phyloP scores from a whole-genome alignment of 2,113 vertebrate species.

The Ondatra zibethicus region DNA sequence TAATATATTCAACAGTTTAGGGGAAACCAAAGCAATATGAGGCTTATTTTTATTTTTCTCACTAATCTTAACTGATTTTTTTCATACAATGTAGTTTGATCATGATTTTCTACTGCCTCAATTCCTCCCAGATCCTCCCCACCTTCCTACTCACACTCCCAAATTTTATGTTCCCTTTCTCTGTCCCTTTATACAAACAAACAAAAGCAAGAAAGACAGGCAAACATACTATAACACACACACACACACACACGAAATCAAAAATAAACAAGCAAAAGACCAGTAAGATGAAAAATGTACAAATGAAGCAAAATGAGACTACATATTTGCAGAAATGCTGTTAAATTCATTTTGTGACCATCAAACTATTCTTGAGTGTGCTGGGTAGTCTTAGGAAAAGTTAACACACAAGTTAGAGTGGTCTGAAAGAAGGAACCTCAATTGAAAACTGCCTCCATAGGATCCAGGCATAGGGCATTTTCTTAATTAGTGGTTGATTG shows the following conservation, averaged over 20 bases:
- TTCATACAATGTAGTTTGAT: too few relatives aligned
- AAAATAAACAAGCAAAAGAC: neutral
- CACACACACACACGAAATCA: neutral
- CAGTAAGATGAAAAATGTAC: neutral
- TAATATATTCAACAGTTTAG: too few relatives aligned
- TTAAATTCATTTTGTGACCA: neutral
- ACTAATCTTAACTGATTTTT: too few relatives aligned
- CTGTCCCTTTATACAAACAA: neutral
- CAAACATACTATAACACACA: neutral
- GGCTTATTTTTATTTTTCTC: too few relatives aligned
- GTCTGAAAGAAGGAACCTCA: neutral
- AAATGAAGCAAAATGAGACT: neutral
- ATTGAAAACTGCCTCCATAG: neutral
- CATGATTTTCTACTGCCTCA: too few relatives aligned
- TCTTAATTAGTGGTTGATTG: neutral
- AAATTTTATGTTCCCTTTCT: neutral
- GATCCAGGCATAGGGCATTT: neutral
- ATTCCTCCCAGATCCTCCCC: neutral
- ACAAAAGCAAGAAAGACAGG: neutral
- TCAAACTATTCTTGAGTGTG: neutral
- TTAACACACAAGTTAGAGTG: neutral
- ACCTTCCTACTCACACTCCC: neutral
- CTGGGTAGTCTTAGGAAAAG: neutral
- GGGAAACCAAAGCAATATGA: too few relatives aligned
- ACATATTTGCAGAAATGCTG: neutral